Evolutionary conservation across 1,140 invertebrate species (phyloP).

Genomic region (Heliconius congener): DNA sequence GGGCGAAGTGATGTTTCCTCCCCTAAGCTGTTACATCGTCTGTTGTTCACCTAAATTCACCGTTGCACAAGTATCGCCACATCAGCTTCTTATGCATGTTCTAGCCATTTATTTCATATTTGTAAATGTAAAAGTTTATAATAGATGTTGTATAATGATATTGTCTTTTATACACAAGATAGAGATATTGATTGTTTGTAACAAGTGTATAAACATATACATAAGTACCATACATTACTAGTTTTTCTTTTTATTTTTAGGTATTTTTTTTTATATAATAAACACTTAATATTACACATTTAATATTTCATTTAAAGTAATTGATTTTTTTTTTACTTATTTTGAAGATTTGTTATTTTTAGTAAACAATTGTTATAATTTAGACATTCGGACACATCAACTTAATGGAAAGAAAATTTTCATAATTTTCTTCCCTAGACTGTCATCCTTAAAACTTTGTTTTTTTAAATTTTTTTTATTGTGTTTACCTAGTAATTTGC

Average conservation of each 20-base stretch:
- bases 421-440: neutral
- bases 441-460: neutral
- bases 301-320: neutral
- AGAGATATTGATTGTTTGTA: neutral
- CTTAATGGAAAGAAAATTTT: neutral
- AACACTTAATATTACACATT: neutral
- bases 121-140: neutral
- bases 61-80: slow-evolving; percentile 42
- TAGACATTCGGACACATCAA: too few relatives aligned
- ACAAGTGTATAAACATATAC: neutral
- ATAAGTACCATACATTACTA: neutral
- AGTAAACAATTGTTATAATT: too few relatives aligned
- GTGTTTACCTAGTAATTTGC: neutral
- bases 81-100: slow-evolving; percentile 34
- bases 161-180: neutral
- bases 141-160: neutral
- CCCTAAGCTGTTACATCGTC: slow-evolving; percentile 73
- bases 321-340: too few relatives aligned
- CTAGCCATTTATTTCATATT: neutral
- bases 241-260: neutral
- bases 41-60: slow-evolving; percentile 48
- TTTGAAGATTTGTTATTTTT: neutral
- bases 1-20: slow-evolving; percentile 65
- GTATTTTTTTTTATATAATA: too few relatives aligned
- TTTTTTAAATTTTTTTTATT: neutral